Conservation (phyloP, 2,797 vertebrate genomes). For the Enteromius mattozi region DNA sequence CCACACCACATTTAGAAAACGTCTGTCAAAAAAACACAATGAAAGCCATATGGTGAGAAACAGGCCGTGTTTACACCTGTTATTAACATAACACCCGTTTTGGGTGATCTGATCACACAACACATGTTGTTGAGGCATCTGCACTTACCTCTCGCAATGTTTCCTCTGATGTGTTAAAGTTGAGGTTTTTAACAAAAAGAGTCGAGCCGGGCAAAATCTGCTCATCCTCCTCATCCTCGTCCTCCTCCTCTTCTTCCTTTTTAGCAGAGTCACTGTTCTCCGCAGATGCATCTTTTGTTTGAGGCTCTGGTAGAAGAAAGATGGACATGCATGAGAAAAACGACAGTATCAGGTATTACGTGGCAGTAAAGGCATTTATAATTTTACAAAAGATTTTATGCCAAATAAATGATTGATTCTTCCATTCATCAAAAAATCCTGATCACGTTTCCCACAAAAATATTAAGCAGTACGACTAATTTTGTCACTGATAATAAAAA, state of each 20-base stretch:
- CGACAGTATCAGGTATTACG: background rate
- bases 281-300: slow-evolving; percentile 39
- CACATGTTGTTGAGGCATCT: background rate
- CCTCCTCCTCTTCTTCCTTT: slow-evolving; percentile 49
- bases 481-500: background rate
- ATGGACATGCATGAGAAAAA: background rate
- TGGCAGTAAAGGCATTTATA: background rate
- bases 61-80: background rate
- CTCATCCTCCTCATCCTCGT: slow-evolving; percentile 79
- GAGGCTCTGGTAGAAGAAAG: background rate
- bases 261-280: slow-evolving; percentile 40
- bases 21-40: slow-evolving; percentile 73
- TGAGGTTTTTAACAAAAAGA: slow-evolving; percentile 95
- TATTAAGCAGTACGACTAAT: background rate
- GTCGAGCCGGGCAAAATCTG: slow-evolving; percentile 87
- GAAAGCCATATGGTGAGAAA: slow-evolving; percentile 29
- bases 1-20: slow-evolving; percentile 87
- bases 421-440: background rate
- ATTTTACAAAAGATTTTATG: background rate
- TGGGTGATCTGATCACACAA: background rate
- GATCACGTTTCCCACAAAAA: background rate
- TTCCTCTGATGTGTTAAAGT: slow-evolving; percentile 89
- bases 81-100: slow-evolving; percentile 8
- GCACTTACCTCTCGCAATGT: slow-evolving; percentile 81
- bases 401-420: background rate